phyloP scores from a whole-genome alignment of 1,140 invertebrate genomes.

The Calliphora vicina region DNA sequence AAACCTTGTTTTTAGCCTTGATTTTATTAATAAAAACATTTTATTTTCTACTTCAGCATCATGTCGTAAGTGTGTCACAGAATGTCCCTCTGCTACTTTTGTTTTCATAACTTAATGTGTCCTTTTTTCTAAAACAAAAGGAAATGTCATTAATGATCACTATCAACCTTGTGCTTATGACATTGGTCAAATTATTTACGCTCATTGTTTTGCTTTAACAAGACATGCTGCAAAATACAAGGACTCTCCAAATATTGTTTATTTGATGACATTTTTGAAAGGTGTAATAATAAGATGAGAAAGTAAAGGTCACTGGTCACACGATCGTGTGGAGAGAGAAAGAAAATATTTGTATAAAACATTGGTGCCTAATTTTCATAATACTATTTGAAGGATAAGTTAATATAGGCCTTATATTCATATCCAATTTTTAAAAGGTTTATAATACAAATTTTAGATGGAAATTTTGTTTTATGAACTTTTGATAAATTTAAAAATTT shows the following conservation, averaged over 20 bases:
- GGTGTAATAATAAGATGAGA: not conserved
- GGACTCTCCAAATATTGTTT: not conserved
- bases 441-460: no score
- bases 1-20: no score
- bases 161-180: not conserved
- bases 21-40: no score
- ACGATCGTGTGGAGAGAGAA: not conserved
- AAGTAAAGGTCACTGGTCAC: not conserved
- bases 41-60: not conserved
- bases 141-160: not conserved
- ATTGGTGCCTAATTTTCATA: not conserved
- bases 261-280: not conserved
- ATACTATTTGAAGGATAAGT: not conserved
- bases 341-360: not conserved
- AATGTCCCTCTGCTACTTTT: not conserved
- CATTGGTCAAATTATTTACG: not conserved
- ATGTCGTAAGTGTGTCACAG: not conserved
- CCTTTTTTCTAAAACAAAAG: not conserved
- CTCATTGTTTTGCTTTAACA: not conserved
- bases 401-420: no score
- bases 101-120: not conserved
- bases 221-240: not conserved
- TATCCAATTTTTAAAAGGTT: no score
- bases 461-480: no score
- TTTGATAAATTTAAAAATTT: no score